These are phyloP conservation scores for Hylaeus volcanicus DNA, from an alignment of 1,140 invertebrate species.

Conservation along the genomic window DNA sequence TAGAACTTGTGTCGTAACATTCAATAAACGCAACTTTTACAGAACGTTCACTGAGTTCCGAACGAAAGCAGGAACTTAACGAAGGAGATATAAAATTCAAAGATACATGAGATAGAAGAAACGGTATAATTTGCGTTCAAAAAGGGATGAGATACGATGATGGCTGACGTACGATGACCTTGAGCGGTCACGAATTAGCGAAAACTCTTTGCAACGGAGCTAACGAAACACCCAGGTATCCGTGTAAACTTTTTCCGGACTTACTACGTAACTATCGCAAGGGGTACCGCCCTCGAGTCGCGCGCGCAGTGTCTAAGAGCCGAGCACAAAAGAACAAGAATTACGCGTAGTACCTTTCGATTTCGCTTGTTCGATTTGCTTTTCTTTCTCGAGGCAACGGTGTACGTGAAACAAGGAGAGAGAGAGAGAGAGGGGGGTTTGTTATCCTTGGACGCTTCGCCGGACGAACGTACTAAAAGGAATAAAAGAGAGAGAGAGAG, in stretches of 20 bases:
- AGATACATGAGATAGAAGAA: no score
- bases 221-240: neutral
- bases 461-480: constrained; percentile 54
- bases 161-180: no score
- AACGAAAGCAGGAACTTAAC: no score
- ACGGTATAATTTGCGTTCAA: no score
- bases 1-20: no score
- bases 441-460: constrained; percentile 49
- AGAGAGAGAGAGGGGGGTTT: neutral
- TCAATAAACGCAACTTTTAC: no score
- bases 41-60: no score
- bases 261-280: constrained; percentile 31
- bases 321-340: constrained; percentile 34
- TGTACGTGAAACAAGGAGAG: neutral
- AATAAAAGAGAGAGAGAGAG: constrained; percentile 39
- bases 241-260: neutral
- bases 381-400: constrained; percentile 24
- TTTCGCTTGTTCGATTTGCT: constrained; percentile 56
- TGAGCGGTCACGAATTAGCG: no score
- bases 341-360: constrained; percentile 49
- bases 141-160: no score
- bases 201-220: neutral
- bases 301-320: constrained; percentile 12
- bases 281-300: constrained; percentile 36
- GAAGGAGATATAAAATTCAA: no score